A percentile compares a stretch with the other conserved stretches of the same genome.
Evolutionary conservation across 2,797 vertebrate species (phyloP).

Genomic region (Nannoperca australis): DNA sequence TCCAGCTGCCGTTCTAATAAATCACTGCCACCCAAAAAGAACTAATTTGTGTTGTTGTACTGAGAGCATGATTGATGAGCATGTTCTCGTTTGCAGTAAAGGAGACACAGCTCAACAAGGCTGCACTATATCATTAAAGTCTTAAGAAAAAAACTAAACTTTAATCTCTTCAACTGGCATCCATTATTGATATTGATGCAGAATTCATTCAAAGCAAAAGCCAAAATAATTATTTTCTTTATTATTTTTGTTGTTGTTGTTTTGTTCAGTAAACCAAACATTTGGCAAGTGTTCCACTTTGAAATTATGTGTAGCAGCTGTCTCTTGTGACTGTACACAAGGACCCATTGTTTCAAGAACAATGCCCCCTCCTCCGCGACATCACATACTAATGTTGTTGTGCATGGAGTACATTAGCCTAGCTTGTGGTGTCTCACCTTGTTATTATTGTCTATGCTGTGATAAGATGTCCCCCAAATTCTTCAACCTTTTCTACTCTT

Average conservation of each 20-base stretch:
- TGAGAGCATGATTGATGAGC: conserved; percentile 82
- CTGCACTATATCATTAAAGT: conserved; percentile 63
- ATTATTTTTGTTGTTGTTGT: conserved; percentile 31
- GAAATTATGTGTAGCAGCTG: conserved; percentile 55
- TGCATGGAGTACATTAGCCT: conserved; percentile 39
- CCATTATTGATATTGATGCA: conserved; percentile 69
- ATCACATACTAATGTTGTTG: conserved; percentile 36
- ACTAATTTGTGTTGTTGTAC: conserved; percentile 83
- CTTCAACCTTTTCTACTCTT: conserved; percentile 7
- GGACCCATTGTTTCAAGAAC: too few relatives aligned
- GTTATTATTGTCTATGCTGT: conserved; percentile 32
- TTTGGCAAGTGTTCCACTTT: conserved; percentile 49
- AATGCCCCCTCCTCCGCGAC: too few relatives aligned
- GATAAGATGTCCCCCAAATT: conserved; percentile 19
- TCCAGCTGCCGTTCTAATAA: conserved; percentile 82
- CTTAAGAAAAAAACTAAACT: conserved; percentile 36
- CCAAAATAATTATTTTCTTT: conserved; percentile 37
- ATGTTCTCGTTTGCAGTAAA: conserved; percentile 68
- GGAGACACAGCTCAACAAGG: conserved; percentile 73
- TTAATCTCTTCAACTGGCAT: conserved; percentile 62
- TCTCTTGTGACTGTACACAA: conserved; percentile 35
- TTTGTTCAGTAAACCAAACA: conserved; percentile 48
- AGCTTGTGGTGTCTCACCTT: conserved; percentile 41
- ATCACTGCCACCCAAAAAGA: conserved; percentile 82
- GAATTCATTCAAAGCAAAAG: conserved; percentile 42